Conservation (phyloP, 2,888 invertebrate genomes). For the Atethmia centrago region DNA sequence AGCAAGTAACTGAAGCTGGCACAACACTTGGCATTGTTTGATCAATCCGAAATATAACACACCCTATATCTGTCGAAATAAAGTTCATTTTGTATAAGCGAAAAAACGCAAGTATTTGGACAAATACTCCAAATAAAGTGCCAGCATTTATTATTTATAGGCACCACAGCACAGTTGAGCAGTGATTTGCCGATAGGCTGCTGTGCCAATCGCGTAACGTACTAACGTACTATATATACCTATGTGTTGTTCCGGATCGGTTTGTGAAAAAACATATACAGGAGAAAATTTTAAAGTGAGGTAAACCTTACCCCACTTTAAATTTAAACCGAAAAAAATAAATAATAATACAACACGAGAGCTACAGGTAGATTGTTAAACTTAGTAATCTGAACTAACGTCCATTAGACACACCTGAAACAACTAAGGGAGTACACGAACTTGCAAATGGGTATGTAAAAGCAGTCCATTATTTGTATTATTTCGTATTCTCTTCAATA, state of each 20-base stretch:
- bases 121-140: constrained; percentile 9
- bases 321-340: background rate
- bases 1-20: background rate
- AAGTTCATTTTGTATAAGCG: background rate
- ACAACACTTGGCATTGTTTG: background rate
- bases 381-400: background rate
- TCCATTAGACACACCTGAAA: constrained; percentile 7
- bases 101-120: background rate
- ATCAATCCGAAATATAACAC: background rate
- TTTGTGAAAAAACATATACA: background rate
- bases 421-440: background rate
- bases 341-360: constrained; percentile 5
- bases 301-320: background rate
- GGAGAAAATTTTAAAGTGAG: background rate
- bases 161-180: background rate
- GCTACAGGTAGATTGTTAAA: background rate
- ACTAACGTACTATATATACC: no score
- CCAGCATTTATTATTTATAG: constrained; percentile 4
- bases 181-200: background rate
- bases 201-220: background rate
- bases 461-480: background rate
- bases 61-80: background rate
- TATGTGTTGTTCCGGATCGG: background rate
- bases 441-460: background rate
- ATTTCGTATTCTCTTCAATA: constrained; percentile 5